Evolutionary conservation across 2,888 invertebrate genomes (phyloP), one percentile per base, ranked within the genome.

Genomic region (Orthosia gothica): DNA sequence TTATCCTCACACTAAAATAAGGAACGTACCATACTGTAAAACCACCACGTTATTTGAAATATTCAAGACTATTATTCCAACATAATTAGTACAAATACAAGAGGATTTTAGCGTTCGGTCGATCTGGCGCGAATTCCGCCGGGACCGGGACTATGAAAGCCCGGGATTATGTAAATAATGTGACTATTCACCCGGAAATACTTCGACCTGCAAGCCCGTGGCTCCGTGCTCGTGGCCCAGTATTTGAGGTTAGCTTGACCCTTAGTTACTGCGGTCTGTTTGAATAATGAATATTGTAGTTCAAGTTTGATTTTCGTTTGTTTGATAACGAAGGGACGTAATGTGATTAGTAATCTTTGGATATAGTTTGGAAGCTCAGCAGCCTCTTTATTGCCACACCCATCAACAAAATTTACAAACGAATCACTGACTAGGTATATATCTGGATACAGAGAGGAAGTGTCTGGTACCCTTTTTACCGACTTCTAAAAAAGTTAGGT

Each of bases 91-190:
- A 55, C 73, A 74, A 82, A 74, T 62, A 82, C 73, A 68, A 70
- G 68, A 68, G 79, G 72, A 74, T 71, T 76, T 73, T 47, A 81
- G 69, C 64, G 52, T 74, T 66, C 63, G 47, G 72, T 70, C 63
- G 67, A 72, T 82, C 76, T 82, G 73, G 70, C 52, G 52, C 54
- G 20, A 73, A 70, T 71, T 62, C 79, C 55, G 45, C 23, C 26
- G 67, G 64, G 70, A 59, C n/a, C 54, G 49, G 45, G 63, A 55
- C 68, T 71, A 83, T 74, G 79, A 76, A 78, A 78, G 71, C 76
- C 79, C 65, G 52, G 85, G 81, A 81, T 85, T 85, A 85, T 85
- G 85, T 73, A 83, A 85, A 85, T 83, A 77, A 77, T 64, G 74
- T 81, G 75, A 83, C 85, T 85, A 81, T 85, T 83, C 83, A 76